Evolutionary conservation across 1,140 invertebrate genomes (phyloP), one percentile per base, ranked within the genome.

Genomic region (Papilio aristodemus): DNA sequence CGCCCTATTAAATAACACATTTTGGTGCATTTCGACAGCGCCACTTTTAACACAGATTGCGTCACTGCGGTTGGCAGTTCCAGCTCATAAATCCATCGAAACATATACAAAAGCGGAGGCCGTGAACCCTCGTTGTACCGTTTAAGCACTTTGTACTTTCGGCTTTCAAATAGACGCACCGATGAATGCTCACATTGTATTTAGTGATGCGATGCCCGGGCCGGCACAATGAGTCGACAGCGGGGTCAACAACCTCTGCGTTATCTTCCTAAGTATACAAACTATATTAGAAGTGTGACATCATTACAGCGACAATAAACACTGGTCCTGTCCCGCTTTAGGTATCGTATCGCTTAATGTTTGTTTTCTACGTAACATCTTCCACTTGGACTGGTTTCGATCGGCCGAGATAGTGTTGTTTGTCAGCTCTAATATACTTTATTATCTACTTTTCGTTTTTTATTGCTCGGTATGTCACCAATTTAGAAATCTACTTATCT

Each of bases 251-350:
- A 79, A 84, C 81, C 82, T 71, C 68, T 68, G 75, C 72, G 73
- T 83, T 85, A 87, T 87, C 85, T 80, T 68, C 66, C 68, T 73
- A 71, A 77, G 79, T 83, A 80, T 81, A 81, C 78, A 76, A 72
- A 83, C 76, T 77, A 77, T 76, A 85, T 82, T 85, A 79, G 80
- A 82, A 74, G 69, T 80, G 80, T 83, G 85, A 85, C 83, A 87
- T 87, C 78, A 87, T 81, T 84, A 85, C 76, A 74, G 76, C 77
- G 71, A 75, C 78, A 81, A 74, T 75, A 76, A 74, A 75, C 70
- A 62, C 68, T 74, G 62, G 72, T 74, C 68, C 70, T 79, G 76
- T 75, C 74, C 71, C 50, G 62, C 70, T 38, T 71, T 64, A 43
- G 39, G 41, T 66, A 46, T 63, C 36, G 43, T 39, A 63, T 66